A percentile compares a stretch with the other conserved stretches of the same genome.
phyloP scores from a whole-genome alignment of 2,797 vertebrate genomes.

The Xenentodon cancila region DNA sequence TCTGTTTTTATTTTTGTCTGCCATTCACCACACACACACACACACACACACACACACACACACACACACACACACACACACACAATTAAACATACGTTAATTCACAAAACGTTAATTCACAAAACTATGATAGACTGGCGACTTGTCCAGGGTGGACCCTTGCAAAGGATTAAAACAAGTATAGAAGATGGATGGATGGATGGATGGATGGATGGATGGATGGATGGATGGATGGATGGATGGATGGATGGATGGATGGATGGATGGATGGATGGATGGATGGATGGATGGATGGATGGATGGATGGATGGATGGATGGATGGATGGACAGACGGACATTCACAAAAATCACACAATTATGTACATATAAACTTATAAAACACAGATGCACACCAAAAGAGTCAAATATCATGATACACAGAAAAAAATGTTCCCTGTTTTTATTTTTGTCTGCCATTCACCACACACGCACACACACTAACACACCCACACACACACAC shows the following conservation, averaged over 20 bases:
- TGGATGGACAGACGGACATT: no score
- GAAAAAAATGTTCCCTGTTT: conserved; percentile 24
- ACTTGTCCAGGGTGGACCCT: no score
- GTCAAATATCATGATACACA: conserved; percentile 27
- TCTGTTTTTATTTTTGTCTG: conserved; percentile 42
- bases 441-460: conserved; percentile 41
- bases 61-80: conserved; percentile 46
- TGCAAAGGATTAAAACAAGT: no score
- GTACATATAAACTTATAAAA: conserved; percentile 17
- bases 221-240: no score
- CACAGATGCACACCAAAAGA: conserved; percentile 1
- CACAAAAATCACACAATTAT: conserved; percentile 24
- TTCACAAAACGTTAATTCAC: no score
- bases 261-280: no score
- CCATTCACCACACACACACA: conserved; percentile 31
- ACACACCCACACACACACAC: conserved; percentile 26
- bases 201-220: no score
- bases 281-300: no score
- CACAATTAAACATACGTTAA: conserved; percentile 28
- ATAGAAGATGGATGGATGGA: no score
- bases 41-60: conserved; percentile 56
- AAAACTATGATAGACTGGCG: no score
- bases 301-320: no score
- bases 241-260: no score
- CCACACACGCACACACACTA: conserved; percentile 23